phyloP scores from a whole-genome alignment of 2,113 vertebrate genomes.

The Podarcis cretensis region DNA sequence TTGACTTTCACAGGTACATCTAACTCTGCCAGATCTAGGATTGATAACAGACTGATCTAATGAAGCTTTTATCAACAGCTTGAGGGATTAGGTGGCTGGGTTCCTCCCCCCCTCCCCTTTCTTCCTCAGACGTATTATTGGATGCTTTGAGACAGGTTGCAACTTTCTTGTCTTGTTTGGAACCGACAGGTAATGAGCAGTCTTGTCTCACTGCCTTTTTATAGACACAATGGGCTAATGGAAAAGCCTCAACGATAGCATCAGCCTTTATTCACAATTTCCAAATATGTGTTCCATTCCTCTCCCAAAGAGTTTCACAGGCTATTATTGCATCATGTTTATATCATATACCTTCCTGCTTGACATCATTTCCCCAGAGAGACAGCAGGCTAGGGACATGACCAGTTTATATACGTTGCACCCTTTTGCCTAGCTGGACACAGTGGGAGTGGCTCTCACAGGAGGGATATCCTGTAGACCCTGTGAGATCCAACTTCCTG shows the following conservation, averaged over 20 bases:
- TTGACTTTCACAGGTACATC: not conserved
- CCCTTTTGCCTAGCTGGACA: no score
- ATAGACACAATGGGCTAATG: not conserved
- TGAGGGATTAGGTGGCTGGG: slow-evolving; percentile 6
- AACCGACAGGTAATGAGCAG: not conserved
- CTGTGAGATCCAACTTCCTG: no score
- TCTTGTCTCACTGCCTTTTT: not conserved
- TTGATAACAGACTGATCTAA: not conserved
- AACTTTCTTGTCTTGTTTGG: not conserved
- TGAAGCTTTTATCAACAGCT: slow-evolving; percentile 27
- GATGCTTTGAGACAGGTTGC: not conserved
- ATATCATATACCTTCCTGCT: not conserved
- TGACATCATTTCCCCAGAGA: no score
- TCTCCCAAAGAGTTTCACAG: not conserved
- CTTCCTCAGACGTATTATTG: not conserved
- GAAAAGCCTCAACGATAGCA: not conserved
- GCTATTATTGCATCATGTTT: slow-evolving; percentile 21
- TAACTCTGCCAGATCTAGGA: not conserved
- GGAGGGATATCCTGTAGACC: no score
- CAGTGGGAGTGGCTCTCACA: no score
- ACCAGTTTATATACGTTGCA: no score
- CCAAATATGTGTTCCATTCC: not conserved
- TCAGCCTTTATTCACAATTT: not conserved
- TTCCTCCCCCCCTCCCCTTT: not conserved
- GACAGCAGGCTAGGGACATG: no score